These are phyloP conservation scores for Matsumyia berberina DNA, from an alignment of 2,888 invertebrate species.

Conservation along the genomic window DNA sequence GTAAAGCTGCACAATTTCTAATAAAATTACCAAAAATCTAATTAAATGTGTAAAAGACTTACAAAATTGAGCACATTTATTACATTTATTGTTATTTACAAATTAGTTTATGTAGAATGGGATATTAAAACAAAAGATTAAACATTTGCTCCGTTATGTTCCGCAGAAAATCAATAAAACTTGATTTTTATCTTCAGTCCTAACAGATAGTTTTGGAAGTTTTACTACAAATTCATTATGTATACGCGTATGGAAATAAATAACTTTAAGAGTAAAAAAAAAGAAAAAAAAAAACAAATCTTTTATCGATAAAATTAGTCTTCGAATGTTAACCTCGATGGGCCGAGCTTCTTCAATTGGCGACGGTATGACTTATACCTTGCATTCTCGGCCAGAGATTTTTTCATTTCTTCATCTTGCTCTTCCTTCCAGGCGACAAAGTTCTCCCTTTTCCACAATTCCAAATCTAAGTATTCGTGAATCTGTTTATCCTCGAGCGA, in stretches of 20 bases:
- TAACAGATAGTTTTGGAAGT: conserved; percentile 11
- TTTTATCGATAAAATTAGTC: conserved; percentile 85
- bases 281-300: conserved; percentile 31
- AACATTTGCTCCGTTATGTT: conserved; percentile 29
- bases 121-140: conserved; percentile 23
- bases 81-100: conserved; percentile 68
- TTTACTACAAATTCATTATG: conserved; percentile 6
- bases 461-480: conserved; percentile 89
- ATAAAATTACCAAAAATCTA: conserved; percentile 1
- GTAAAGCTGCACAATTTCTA: too few relatives aligned
- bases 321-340: conserved; percentile 95
- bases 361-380: conserved; percentile 95
- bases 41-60: conserved; percentile 39
- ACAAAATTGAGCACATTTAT: conserved; percentile 64
- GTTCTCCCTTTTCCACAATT: conserved; percentile 93
- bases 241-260: conserved; percentile 57
- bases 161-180: conserved; percentile 80
- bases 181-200: conserved; percentile 77
- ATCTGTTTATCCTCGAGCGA: conserved; percentile 90
- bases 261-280: conserved; percentile 38
- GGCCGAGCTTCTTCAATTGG: conserved; percentile 95
- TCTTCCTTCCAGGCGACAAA: conserved; percentile 91
- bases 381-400: conserved; percentile 93
- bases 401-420: conserved; percentile 93
- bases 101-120: conserved; percentile 36